phyloP scores from a whole-genome alignment of 2,113 vertebrate species.

The Podarcis cretensis region DNA sequence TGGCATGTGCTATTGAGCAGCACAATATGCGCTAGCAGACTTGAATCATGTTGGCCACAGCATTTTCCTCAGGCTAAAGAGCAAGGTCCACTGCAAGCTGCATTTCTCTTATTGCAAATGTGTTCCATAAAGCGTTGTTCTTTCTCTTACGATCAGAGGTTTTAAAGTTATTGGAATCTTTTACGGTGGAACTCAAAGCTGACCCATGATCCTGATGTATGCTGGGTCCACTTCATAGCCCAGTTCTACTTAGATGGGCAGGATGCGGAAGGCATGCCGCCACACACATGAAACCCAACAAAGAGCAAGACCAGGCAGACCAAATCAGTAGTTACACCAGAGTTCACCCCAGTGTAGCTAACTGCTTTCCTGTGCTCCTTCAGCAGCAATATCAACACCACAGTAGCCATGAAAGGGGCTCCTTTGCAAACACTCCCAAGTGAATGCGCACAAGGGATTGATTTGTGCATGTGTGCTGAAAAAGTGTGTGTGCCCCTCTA shows the following conservation, averaged over 20 bases:
- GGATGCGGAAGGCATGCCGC: not conserved
- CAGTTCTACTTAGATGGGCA: too few species aligned
- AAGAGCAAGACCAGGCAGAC: not conserved
- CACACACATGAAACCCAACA: not conserved
- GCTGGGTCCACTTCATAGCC: not conserved
- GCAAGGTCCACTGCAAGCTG: not conserved
- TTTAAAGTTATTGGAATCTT: not conserved
- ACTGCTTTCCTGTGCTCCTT: not conserved
- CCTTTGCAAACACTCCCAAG: not conserved
- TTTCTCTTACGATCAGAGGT: not conserved
- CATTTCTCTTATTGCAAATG: not conserved
- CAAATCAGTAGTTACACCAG: not conserved
- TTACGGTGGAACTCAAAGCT: not conserved
- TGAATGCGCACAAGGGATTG: not conserved
- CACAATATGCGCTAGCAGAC: not conserved
- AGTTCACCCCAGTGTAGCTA: not conserved
- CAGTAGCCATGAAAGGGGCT: not conserved
- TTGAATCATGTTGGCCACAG: not conserved
- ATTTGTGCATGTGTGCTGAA: not conserved
- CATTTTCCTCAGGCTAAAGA: not conserved
- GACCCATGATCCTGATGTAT: not conserved
- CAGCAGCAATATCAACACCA: not conserved
- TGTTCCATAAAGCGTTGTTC: not conserved
- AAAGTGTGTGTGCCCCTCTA: not conserved
- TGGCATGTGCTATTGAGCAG: slow-evolving; percentile 4